Evolutionary conservation across 2,113 vertebrate genomes (phyloP), one percentile per base, ranked within the genome.

Genomic region (Egretta garzetta): DNA sequence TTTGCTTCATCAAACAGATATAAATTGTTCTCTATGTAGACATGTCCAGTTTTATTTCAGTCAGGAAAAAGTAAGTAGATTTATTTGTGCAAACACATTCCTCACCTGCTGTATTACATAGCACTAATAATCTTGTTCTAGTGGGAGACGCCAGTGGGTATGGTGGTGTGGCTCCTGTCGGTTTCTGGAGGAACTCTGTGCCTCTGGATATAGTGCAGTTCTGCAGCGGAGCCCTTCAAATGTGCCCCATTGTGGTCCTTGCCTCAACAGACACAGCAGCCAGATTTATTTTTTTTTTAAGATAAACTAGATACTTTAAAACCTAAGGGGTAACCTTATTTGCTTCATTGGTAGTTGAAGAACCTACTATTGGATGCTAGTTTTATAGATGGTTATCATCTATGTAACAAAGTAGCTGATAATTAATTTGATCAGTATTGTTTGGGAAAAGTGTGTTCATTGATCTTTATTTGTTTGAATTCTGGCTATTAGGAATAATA

Each of bases 221-320:
- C 41, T 62, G 23, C 35, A 71, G 8, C 8, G 3, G 32, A 79
- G 41, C 37, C 45, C 27, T 28, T 81, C 45, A 45, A 22, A 60
- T 0, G 1, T 32, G 23, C 24, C 23, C 18, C 16, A 0, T 6
- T 26, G 24, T 47, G 13, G 37, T 41, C 66, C n/a, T 71, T 41
- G 20, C 32, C 71, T 86, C 32, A 39, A 14, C 21, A 64, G 43
- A 67, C 14, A 32, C 10, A 35, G 41, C 56, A 66, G 32, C 0
- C 8, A 63, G 12, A 15, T 27, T 43, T 43, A 15, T 43, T 43
- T 43, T 43, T 43, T 45, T 88, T 60, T 62, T 26, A 56, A 64
- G n/a, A 28, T n/a, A 59, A 88, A 71, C 18, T 9, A 47, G 17
- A 6, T 32, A 14, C 41, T 80, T 63, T 47, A 56, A 91, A 88